Conservation (phyloP, 2,113 vertebrate species). For the Bettongia penicillata region DNA sequence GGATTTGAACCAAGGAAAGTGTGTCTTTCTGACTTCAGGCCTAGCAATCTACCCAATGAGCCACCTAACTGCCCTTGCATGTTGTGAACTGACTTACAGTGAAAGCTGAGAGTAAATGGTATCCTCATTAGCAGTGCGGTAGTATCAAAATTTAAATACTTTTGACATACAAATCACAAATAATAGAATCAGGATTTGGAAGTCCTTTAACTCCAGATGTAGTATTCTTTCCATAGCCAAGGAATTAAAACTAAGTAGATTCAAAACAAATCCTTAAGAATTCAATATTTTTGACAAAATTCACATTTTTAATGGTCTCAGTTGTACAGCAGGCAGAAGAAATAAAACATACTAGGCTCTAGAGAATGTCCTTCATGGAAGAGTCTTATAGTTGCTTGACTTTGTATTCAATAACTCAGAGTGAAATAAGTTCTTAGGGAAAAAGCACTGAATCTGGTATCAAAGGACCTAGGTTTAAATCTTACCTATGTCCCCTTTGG, state of each 20-base stretch:
- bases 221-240: neutral
- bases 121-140: neutral
- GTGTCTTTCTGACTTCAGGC: too few relatives aligned
- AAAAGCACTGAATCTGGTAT: neutral
- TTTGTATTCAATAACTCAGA: neutral
- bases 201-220: neutral
- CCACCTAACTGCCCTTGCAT: too few relatives aligned
- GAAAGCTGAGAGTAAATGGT: neutral
- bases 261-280: neutral
- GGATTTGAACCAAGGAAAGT: too few relatives aligned
- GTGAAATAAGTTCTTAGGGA: conserved; percentile 7
- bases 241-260: neutral
- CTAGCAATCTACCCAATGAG: too few relatives aligned
- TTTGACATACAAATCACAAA: neutral
- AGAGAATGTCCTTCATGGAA: neutral
- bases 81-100: too few relatives aligned
- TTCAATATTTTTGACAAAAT: neutral
- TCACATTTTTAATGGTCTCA: neutral
- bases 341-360: conserved; percentile 5
- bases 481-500: neutral
- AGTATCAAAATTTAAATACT: neutral
- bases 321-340: neutral
- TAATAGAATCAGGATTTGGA: neutral
- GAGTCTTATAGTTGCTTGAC: neutral
- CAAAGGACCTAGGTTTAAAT: neutral